A percentile compares a stretch with the other conserved stretches of the same genome.
Conservation (phyloP, 2,113 vertebrate species). For the Lagopus muta region DNA sequence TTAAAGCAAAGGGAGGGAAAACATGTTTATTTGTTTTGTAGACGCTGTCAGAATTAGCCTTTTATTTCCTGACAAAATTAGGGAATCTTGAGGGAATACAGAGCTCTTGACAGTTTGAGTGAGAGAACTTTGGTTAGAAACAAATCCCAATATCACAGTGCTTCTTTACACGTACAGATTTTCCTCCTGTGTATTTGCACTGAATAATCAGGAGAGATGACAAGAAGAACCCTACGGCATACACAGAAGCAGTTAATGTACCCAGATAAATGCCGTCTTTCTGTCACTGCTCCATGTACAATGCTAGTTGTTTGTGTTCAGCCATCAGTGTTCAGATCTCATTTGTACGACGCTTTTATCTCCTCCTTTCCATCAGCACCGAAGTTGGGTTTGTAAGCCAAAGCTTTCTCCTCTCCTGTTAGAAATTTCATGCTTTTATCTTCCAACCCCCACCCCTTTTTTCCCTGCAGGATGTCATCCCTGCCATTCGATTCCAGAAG, state of each 20-base stretch:
- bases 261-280: not conserved
- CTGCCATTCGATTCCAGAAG: not conserved
- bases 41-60: not conserved
- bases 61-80: not conserved
- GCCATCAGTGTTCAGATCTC: not conserved
- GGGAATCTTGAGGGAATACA: not conserved
- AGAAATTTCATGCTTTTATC: not conserved
- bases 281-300: not conserved
- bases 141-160: not conserved
- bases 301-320: not conserved
- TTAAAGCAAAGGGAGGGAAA: not conserved
- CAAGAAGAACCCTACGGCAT: not conserved
- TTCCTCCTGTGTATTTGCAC: not conserved
- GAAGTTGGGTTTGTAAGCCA: not conserved
- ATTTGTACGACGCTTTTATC: not conserved
- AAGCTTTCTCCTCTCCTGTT: not conserved
- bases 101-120: not conserved
- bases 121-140: not conserved
- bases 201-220: not conserved
- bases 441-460: not conserved
- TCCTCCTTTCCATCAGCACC: not conserved
- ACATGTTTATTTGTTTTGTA: not conserved
- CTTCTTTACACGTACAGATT: not conserved
- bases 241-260: not conserved
- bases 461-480: not conserved